These are phyloP conservation scores for Antheraea pernyi DNA, from an alignment of 1,140 invertebrate genomes.

Conservation along the genomic window DNA sequence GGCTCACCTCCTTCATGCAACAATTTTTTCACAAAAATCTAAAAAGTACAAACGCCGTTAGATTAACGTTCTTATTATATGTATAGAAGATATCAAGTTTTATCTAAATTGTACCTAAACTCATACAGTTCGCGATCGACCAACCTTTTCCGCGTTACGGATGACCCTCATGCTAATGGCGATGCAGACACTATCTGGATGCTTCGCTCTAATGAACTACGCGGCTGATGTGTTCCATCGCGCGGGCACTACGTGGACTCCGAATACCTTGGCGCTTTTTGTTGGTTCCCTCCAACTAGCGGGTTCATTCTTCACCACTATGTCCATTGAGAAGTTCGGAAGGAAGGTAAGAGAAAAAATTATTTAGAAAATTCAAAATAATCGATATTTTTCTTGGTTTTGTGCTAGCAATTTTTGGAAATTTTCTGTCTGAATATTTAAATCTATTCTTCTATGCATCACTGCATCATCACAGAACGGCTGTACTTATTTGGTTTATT, in stretches of 20 bases:
- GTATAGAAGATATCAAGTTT: too few species aligned
- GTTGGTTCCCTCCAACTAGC: constrained; percentile 40
- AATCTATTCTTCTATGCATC: too few species aligned
- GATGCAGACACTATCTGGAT: constrained; percentile 45
- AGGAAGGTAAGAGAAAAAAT: constrained; percentile 33
- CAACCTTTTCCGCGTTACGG: constrained; percentile 36
- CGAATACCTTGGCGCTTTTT: constrained; percentile 37
- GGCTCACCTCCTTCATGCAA: too few species aligned
- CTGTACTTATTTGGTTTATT: too few species aligned
- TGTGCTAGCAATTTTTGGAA: too few species aligned
- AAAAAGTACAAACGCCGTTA: too few species aligned
- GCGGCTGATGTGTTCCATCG: constrained; percentile 40
- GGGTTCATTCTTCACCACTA: constrained; percentile 43
- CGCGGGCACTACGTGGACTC: constrained; percentile 37
- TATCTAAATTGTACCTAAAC: not conserved
- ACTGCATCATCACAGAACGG: too few species aligned
- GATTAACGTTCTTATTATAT: too few species aligned
- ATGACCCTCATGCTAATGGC: constrained; percentile 42
- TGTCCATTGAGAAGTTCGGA: constrained; percentile 45
- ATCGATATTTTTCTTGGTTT: too few species aligned
- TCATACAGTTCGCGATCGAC: constrained; percentile 34
- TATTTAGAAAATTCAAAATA: not conserved
- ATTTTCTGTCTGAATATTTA: too few species aligned
- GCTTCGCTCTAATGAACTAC: constrained; percentile 52
- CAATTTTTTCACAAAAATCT: too few species aligned